Conservation (phyloP, 2,113 vertebrate genomes). For the Peromyscus leucopus region DNA sequence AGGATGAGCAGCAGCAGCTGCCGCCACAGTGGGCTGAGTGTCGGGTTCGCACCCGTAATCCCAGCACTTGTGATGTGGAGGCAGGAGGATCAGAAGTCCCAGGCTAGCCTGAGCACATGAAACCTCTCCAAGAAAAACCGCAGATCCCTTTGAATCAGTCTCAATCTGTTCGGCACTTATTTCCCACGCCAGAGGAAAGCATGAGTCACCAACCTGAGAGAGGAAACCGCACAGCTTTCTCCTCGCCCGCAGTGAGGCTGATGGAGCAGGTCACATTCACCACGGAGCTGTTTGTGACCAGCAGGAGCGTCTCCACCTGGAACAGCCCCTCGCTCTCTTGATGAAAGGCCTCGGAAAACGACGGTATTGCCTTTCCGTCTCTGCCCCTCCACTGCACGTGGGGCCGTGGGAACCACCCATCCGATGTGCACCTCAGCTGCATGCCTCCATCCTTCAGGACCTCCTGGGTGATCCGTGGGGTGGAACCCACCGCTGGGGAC, state of each 20-base stretch:
- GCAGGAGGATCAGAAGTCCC: background rate
- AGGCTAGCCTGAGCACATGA: background rate
- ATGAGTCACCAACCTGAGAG: constrained; percentile 21
- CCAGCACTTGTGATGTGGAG: background rate
- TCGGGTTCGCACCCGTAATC: background rate
- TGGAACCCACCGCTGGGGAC: constrained; percentile 59
- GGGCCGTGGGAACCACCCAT: constrained; percentile 76
- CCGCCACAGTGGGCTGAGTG: background rate
- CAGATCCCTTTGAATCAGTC: background rate
- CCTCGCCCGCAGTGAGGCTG: background rate
- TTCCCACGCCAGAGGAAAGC: background rate
- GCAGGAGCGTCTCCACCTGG: constrained; percentile 52
- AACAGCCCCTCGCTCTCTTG: constrained; percentile 56
- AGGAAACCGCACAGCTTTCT: background rate
- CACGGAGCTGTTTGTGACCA: background rate
- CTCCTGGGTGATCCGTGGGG: constrained; percentile 12
- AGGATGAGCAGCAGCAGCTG: background rate
- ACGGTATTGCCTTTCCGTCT: background rate
- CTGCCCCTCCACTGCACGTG: constrained; percentile 44
- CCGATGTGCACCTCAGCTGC: constrained; percentile 37
- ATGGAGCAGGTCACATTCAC: constrained; percentile 62
- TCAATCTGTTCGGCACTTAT: background rate
- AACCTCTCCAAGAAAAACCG: background rate
- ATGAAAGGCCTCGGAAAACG: background rate
- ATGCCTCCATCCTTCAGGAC: background rate